Evolutionary conservation across 2,888 invertebrate genomes (phyloP).

Genomic region (Cecidostiba fungosa): DNA sequence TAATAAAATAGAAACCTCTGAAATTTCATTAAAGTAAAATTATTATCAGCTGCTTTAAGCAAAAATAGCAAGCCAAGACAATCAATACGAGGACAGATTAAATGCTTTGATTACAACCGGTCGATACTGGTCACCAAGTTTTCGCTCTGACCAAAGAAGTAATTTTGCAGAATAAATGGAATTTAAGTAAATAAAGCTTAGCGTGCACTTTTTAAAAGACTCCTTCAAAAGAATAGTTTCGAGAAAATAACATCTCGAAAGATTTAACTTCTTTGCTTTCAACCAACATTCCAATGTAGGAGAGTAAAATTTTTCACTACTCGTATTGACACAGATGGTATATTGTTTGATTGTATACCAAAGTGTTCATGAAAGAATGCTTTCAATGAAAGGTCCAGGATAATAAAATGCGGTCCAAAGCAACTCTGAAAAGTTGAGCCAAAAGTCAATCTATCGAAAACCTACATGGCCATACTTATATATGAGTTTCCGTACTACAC

Average conservation of each 20-base stretch:
- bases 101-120: not conserved
- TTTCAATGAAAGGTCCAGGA: not conserved
- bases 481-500: not conserved
- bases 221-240: too few species aligned
- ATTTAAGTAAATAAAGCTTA: not conserved
- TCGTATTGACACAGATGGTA: not conserved
- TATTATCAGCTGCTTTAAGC: not conserved
- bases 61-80: not conserved
- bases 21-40: not conserved
- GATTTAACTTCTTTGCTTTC: not conserved
- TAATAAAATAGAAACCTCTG: not conserved
- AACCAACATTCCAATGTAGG: not conserved
- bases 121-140: not conserved
- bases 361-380: too few species aligned
- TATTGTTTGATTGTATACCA: not conserved
- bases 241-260: too few species aligned
- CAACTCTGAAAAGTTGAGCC: not conserved
- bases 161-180: not conserved
- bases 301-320: not conserved
- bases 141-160: not conserved
- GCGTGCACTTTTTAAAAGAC: too few species aligned
- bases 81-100: conserved; percentile 7
- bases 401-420: not conserved
- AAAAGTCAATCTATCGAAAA: not conserved
- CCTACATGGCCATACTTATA: not conserved